Evolutionary conservation across 2,797 vertebrate species (phyloP).

Genomic region (Gymnothorax reevesii): DNA sequence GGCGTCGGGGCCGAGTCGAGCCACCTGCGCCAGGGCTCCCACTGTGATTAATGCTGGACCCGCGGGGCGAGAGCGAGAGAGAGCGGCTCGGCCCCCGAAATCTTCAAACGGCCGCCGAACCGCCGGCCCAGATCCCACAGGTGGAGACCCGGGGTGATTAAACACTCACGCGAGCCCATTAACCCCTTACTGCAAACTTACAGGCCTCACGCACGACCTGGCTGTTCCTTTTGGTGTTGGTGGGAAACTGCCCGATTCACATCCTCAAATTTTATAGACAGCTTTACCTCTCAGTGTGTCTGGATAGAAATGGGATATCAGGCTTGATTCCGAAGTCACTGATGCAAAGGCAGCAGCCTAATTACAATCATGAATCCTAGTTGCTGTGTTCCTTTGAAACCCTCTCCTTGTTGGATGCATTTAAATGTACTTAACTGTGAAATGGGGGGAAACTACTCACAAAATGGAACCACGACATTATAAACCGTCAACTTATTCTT

Average conservation of each 20-base stretch:
- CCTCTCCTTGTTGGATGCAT: background rate
- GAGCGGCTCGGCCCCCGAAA: background rate
- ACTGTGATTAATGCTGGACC: background rate
- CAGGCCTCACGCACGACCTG: background rate
- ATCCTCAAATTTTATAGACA: background rate
- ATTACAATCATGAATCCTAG: background rate
- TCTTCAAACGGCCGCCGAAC: background rate
- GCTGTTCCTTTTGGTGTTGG: no score
- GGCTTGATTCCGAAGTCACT: background rate
- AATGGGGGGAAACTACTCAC: background rate
- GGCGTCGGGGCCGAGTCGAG: background rate
- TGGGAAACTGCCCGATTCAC: conserved; percentile 5
- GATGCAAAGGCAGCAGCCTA: background rate
- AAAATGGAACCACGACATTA: background rate
- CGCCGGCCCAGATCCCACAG: background rate
- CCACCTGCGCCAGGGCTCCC: background rate
- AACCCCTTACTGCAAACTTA: background rate
- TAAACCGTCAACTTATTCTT: background rate
- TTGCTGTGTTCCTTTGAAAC: background rate
- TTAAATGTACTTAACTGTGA: background rate
- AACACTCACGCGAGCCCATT: no score
- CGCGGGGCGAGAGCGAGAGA: background rate
- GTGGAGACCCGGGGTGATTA: background rate
- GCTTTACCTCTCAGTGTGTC: background rate
- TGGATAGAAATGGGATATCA: background rate